A percentile compares a stretch with the other conserved stretches of the same genome.
These are phyloP conservation scores for Temnothorax unifasciatus DNA, from an alignment of 2,888 invertebrate species.

Conservation along the genomic window DNA sequence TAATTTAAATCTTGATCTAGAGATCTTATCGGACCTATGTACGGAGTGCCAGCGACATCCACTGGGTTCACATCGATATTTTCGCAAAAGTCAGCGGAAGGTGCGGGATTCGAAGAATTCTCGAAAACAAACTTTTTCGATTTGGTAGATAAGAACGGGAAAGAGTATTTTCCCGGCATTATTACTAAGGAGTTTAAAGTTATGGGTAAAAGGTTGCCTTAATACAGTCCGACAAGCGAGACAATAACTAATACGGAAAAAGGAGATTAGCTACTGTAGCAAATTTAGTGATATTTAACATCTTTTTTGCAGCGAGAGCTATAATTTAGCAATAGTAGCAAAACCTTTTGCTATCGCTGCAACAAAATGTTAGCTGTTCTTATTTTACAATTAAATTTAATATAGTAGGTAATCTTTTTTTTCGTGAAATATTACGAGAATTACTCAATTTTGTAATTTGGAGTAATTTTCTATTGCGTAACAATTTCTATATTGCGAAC, in stretches of 20 bases:
- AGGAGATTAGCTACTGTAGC: no score
- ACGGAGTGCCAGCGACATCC: conserved; percentile 73
- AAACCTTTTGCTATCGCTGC: no score
- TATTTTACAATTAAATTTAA: no score
- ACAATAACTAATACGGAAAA: neutral
- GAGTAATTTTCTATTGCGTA: neutral
- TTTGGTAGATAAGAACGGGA: conserved; percentile 70
- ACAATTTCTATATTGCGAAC: conserved; percentile 41
- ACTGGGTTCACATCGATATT: conserved; percentile 72
- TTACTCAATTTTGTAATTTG: neutral
- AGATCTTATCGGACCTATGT: conserved; percentile 74
- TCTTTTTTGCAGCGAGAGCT: no score
- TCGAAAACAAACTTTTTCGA: conserved; percentile 64
- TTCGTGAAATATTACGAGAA: neutral
- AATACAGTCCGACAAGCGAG: neutral
- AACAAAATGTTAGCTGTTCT: no score
- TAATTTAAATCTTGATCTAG: conserved; percentile 64
- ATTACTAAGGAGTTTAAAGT: conserved; percentile 69
- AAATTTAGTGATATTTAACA: no score
- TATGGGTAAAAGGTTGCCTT: conserved; percentile 72
- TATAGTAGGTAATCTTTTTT: no score
- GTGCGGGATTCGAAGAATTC: conserved; percentile 74
- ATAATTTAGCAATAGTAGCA: no score
- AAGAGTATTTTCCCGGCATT: conserved; percentile 72
- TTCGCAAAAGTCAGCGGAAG: conserved; percentile 76